phyloP scores from a whole-genome alignment of 1,140 invertebrate genomes.

The Asobara japonica region DNA sequence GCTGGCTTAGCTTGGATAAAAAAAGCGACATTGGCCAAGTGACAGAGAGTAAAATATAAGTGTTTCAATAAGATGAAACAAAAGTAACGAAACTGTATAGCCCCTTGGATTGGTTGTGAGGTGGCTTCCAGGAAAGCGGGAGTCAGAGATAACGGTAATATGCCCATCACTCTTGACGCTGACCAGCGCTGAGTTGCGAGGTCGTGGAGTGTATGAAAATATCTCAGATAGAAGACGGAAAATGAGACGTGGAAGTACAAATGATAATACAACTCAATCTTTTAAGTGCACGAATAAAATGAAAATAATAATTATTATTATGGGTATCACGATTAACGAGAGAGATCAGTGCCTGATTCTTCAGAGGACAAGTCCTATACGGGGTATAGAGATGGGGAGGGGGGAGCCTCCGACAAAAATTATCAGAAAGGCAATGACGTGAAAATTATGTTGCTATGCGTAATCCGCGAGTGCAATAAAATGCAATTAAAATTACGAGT shows the following conservation, averaged over 20 bases:
- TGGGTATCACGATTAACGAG: too few species aligned
- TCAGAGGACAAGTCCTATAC: too few species aligned
- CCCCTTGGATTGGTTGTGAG: constrained; percentile 10
- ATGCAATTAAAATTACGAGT: too few species aligned
- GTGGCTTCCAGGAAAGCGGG: constrained; percentile 16
- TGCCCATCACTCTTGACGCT: constrained; percentile 21
- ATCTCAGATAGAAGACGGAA: constrained; percentile 5
- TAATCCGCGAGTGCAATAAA: too few species aligned
- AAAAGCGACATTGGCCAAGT: background rate
- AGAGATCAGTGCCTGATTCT: too few species aligned
- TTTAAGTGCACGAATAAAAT: background rate
- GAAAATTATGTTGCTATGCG: too few species aligned
- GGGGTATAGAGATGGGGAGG: too few species aligned
- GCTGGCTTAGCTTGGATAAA: background rate
- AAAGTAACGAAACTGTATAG: constrained; percentile 21
- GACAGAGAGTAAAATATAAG: constrained; percentile 14
- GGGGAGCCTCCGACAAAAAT: too few species aligned
- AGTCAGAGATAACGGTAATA: constrained; percentile 29
- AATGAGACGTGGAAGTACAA: background rate
- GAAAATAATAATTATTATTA: background rate
- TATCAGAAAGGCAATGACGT: too few species aligned
- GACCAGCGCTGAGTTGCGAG: constrained; percentile 18
- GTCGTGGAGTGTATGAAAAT: constrained; percentile 12
- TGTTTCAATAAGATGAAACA: constrained; percentile 3
- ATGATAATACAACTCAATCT: background rate